Percentiles rank a stretch among this genome's conserved stretches.
phyloP scores from a whole-genome alignment of 1,140 invertebrate species.

The Penaeus chinensis region DNA sequence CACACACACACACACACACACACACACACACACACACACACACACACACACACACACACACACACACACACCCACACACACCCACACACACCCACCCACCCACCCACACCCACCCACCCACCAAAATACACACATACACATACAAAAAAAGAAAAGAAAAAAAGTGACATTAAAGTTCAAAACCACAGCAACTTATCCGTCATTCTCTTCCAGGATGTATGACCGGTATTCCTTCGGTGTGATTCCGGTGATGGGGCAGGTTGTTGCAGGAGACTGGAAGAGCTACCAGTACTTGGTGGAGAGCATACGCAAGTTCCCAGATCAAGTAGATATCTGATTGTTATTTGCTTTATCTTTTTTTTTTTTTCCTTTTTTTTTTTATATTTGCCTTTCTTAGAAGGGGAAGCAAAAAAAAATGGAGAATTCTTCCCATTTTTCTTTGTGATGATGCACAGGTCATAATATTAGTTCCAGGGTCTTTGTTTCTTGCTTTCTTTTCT shows the following conservation, averaged over 20 bases:
- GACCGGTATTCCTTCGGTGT: slow-evolving; percentile 98
- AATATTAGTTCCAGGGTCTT: too few relatives aligned
- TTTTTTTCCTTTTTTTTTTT: background rate
- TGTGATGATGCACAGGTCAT: too few relatives aligned
- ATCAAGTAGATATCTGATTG: slow-evolving; percentile 74
- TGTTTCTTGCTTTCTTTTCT: too few relatives aligned
- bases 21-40: too few relatives aligned
- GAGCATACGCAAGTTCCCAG: slow-evolving; percentile 97
- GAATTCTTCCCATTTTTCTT: too few relatives aligned
- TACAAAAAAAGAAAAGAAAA: too few relatives aligned
- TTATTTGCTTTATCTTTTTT: background rate
- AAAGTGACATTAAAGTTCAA: background rate
- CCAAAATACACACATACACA: background rate
- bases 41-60: too few relatives aligned
- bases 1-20: background rate
- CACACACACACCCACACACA: too few relatives aligned
- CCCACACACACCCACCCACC: too few relatives aligned
- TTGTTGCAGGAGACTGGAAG: slow-evolving; percentile 95
- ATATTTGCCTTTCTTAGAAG: background rate
- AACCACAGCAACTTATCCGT: background rate
- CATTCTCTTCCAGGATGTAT: slow-evolving; percentile 78
- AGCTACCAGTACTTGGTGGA: slow-evolving; percentile 98
- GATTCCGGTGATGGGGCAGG: slow-evolving; percentile 94
- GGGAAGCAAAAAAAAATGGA: too few relatives aligned
- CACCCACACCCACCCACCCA: too few relatives aligned